Conservation (phyloP, 2,797 vertebrate species). For the Phalloptychus januarius region DNA sequence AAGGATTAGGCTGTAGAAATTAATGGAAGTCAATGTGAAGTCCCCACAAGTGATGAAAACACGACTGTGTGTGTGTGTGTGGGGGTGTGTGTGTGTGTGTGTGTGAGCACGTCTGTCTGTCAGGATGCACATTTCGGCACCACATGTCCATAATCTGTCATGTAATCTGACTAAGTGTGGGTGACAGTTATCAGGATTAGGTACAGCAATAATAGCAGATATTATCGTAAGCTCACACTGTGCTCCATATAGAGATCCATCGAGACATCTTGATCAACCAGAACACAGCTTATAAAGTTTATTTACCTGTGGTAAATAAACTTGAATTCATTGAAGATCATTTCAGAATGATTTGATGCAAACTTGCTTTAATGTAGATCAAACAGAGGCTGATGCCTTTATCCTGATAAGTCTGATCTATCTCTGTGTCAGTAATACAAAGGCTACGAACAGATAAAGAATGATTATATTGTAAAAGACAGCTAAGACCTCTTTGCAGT, state of each 20-base stretch:
- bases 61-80: not conserved
- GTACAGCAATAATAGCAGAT: slow-evolving; percentile 85
- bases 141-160: slow-evolving; percentile 82
- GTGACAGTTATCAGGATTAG: slow-evolving; percentile 87
- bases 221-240: slow-evolving; percentile 79
- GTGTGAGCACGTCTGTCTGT: slow-evolving; percentile 31
- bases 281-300: slow-evolving; percentile 33
- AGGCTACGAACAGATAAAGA: not conserved
- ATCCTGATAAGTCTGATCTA: not conserved
- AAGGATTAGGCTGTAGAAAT: too few species aligned
- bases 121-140: slow-evolving; percentile 66
- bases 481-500: not conserved
- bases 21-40: too few species aligned
- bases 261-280: slow-evolving; percentile 54
- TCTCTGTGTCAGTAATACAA: not conserved
- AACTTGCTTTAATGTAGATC: not conserved
- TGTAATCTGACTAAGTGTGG: slow-evolving; percentile 83
- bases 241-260: slow-evolving; percentile 73
- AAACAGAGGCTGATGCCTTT: not conserved
- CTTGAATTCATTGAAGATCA: not conserved
- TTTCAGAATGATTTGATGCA: not conserved
- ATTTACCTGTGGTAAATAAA: slow-evolving; percentile 18
- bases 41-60: too few species aligned
- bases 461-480: not conserved
- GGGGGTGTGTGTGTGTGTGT: not conserved